Percentiles rank a stretch among this genome's conserved stretches.
phyloP scores from a whole-genome alignment of 2,797 vertebrate species.

The Rhadinocentrus ornatus region DNA sequence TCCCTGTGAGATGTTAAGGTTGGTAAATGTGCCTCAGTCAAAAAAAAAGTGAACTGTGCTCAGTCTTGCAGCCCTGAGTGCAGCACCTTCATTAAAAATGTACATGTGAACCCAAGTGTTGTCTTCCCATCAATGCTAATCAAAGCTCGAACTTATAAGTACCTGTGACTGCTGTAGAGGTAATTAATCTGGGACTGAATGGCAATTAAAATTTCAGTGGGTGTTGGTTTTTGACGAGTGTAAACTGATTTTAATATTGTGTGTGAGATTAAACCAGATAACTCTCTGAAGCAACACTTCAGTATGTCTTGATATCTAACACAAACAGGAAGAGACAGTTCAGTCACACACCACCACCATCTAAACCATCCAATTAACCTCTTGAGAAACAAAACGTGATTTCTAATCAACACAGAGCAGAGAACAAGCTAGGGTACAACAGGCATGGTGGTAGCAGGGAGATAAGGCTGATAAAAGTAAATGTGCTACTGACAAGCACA shows the following conservation, averaged over 20 bases:
- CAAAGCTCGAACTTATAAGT: background rate
- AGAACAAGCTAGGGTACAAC: slow-evolving; percentile 46
- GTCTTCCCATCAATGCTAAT: no score
- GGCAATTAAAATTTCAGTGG: background rate
- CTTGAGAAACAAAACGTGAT: slow-evolving; percentile 55
- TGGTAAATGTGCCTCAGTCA: no score
- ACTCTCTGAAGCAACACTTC: slow-evolving; percentile 34
- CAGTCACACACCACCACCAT: slow-evolving; percentile 19
- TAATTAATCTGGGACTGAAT: background rate
- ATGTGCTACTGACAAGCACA: slow-evolving; percentile 44
- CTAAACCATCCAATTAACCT: slow-evolving; percentile 63
- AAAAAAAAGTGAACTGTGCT: no score
- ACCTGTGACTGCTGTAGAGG: background rate
- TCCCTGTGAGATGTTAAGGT: no score
- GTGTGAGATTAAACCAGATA: slow-evolving; percentile 39
- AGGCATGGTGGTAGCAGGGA: slow-evolving; percentile 46
- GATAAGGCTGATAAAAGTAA: slow-evolving; percentile 65
- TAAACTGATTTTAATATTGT: background rate
- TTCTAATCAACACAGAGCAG: slow-evolving; percentile 56
- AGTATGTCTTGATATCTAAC: slow-evolving; percentile 49
- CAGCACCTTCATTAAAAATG: no score
- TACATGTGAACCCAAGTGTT: no score
- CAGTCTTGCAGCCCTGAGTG: no score
- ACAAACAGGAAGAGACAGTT: slow-evolving; percentile 36
- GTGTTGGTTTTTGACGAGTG: background rate